Base-by-base conservation (phyloP, 2,113 vertebrate species). In the Nyctereutes procyonoides region DNA sequence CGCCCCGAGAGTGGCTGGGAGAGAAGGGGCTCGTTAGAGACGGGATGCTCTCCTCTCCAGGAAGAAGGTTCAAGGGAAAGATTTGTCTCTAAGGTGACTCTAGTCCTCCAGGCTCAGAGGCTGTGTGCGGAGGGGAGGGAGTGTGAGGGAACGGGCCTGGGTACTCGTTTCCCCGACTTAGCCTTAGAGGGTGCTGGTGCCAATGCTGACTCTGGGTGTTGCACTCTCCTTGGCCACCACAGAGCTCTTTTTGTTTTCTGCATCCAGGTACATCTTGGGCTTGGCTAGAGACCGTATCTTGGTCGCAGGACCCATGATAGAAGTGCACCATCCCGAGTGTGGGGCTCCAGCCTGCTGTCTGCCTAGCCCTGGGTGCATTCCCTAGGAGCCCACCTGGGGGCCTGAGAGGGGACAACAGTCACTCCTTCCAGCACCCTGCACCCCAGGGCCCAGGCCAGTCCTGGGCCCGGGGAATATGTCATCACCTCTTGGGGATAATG, bases 11-110 rank as follows among this genome's bases (percentile, higher is more conserved):
- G 30, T 79, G 84, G 84, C 92, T 20, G 19, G 58, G 80, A 82
- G 51, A 43, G 51, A 51, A 86, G 62, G 73, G 67, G 58, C 85
- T 86, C 15, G 6, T 51, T 56, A 48, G 17, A 19, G 20, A 80
- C 69, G 71, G 38, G 82, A 85, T 32, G 73, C 73, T 79, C 73
- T 82, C 86, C 84, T 88, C 53, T 79, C 71, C 53, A 82, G 85
- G 76, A 48, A 88, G 81, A 79, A 28, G 30, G 28, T 30, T 60
- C 38, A 12, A 60, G 74, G 67, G 67, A 30, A 77, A 69, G 62
- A 24, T 53, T 16, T 2, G 3, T 51, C n/a, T 71, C 69, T 2
- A 22, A 62, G 81, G 62, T 22, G 20, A 43, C 8, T 67, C 80
- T 69, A 51, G 89, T 28, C 63, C 53, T 80, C 62, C 69, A 17